phyloP scores from a whole-genome alignment of 23 tunicate genomes.

The Corella eumyota region DNA sequence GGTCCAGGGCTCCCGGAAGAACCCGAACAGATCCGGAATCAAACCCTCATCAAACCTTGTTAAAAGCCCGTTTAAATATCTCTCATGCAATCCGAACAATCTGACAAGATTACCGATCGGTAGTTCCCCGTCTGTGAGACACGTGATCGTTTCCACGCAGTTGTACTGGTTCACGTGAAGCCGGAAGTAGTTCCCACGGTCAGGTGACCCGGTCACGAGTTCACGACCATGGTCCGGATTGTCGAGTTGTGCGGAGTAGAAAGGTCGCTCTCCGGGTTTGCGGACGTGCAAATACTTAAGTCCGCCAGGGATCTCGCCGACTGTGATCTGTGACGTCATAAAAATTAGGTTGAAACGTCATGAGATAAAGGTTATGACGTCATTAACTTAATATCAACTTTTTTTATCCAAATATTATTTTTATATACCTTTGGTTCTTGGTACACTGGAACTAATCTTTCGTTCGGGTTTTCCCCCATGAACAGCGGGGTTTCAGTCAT shows the following conservation, averaged over 20 bases:
- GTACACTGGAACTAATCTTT: conserved; percentile 55
- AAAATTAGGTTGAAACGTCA: not conserved
- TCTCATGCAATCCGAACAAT: conserved; percentile 73
- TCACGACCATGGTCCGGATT: conserved; percentile 60
- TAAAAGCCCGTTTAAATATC: conserved; percentile 77
- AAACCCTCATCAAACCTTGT: conserved; percentile 60
- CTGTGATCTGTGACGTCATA: conserved; percentile 20
- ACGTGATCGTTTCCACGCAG: conserved; percentile 87
- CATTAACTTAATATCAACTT: too few relatives aligned
- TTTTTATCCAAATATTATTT: too few relatives aligned
- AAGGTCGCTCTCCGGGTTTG: conserved; percentile 57
- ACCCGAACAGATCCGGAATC: conserved; percentile 53
- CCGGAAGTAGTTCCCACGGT: conserved; percentile 77
- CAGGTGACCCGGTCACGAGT: conserved; percentile 60
- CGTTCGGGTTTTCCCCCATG: conserved; percentile 23
- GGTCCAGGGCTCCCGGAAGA: conserved; percentile 70
- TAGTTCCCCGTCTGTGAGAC: conserved; percentile 31
- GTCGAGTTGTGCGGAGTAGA: conserved; percentile 40
- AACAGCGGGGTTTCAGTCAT: conserved; percentile 17
- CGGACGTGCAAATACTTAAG: conserved; percentile 66
- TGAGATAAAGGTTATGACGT: not conserved
- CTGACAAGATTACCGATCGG: conserved; percentile 49
- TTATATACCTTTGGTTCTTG: conserved; percentile 45
- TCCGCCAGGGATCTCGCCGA: conserved; percentile 57
- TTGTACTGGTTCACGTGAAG: conserved; percentile 72